Evolutionary conservation across 2,888 invertebrate genomes (phyloP), one percentile per base, ranked within the genome.

Genomic region (Kryphioiulus occultus): DNA sequence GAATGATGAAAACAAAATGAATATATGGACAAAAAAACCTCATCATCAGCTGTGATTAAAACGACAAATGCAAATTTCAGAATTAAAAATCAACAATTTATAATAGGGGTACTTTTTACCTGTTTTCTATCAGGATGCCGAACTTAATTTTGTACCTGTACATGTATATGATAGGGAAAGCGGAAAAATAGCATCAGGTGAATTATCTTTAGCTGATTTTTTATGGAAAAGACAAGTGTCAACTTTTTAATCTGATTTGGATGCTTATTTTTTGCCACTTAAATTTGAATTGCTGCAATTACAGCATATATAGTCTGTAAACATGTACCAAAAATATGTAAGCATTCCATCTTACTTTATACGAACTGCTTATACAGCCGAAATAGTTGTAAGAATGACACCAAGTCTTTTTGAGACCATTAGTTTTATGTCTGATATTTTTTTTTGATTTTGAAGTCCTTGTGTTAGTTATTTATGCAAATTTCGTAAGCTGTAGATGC

Each of bases 21-120:
- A 22, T 4, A 26, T 12, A 68, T 26, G 22, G 7, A 26, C 1
- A 59, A 59, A 26, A 22, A 10, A 68, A 68, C 26, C 2, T 35
- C 7, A 68, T 68, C 68, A 68, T 68, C 26, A 22, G n/a, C 5
- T 68, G 26, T 10, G 68, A 68, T 68, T 22, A 68, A 68, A 22
- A 26, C n/a, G 5, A 4, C 22, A 68, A 26, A 22, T 7, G 35
- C 2, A 35, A 35, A 4, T 68, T 26, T 68, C 4, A 5, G 10
- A 68, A 68, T 68, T 68, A 68, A 68, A 7, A 59, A n/a, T 59
- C 17, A n/a, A 59, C 59, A 59, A 59, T 59, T 68, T 68, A 68
- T 7, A 68, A 68, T 26, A 68, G 22, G n/a, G 10, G 9, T n/a
- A 3, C 68, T 68, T 68, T 26, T 68, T 26, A 22, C 22, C n/a